Base-by-base conservation (phyloP, 2,888 invertebrate genomes). In the Copidosoma aretas region DNA sequence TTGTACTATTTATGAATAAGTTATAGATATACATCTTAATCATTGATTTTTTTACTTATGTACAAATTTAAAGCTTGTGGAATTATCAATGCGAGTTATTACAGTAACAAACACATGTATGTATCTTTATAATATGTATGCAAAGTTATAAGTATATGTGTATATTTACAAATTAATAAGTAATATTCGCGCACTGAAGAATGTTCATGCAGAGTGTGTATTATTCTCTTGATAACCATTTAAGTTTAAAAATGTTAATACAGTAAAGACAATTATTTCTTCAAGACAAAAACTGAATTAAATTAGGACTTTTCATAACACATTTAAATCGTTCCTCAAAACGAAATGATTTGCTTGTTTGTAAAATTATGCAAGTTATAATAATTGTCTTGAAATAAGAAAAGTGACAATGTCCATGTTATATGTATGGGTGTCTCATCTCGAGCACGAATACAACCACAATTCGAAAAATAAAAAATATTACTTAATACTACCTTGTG, bases 161-260 rank as follows among this genome's bases (percentile, higher is more conserved):
- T 63, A 60, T 68, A 66, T 64, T 68, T 66, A 64, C 57, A 66
- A 60, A 67, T 64, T 64, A 68, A 64, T 71, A 68, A 71, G 68
- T 71, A 68, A 71, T 60, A 46, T 32, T 32, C 63, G 66, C 66
- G 63, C 52, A 32, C 8, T 32, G 8, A 32, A 32, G 32, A 32
- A 3, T 32, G 3, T 32, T 32, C 32, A 32, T 32, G 32, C 32
- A 32, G 32, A 32, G 32, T 17, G 15, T 46, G 12, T 46, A 46
- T n/a, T n/a, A n/a, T 46, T 14, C 17, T 15, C 17, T 46, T 46
- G 3, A 46, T 46, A 4, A 46, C 12, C 12, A 14, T 32, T 15
- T 46, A 46, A 46, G 12, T 46, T 1, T 46, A 46, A 46, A 46
- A 46, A 8, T 46, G 43, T 46, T 17, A 46, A 14, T 46, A 3